phyloP scores from a whole-genome alignment of 2,888 invertebrate species.

The Balanococcus diminutus region DNA sequence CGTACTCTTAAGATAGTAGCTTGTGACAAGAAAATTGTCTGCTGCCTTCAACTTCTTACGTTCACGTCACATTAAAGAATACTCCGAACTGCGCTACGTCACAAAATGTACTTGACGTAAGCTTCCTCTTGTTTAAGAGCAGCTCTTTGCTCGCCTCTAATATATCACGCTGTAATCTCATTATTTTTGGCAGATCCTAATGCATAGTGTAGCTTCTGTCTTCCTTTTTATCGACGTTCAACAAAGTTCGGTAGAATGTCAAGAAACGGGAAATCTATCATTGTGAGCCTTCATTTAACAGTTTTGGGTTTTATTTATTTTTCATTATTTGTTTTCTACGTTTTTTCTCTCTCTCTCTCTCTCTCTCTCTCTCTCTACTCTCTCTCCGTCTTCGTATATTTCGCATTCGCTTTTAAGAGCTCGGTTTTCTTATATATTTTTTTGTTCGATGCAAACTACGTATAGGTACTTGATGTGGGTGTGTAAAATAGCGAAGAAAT shows the following conservation, averaged over 20 bases:
- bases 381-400: not conserved
- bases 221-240: slow-evolving; percentile 43
- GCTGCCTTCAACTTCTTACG: slow-evolving; percentile 50
- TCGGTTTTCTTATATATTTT: not conserved
- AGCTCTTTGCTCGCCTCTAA: slow-evolving; percentile 54
- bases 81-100: slow-evolving; percentile 48
- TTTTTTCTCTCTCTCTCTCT: slow-evolving; percentile 15
- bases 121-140: slow-evolving; percentile 51
- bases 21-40: slow-evolving; percentile 54
- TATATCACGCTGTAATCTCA: slow-evolving; percentile 55
- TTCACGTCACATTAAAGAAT: slow-evolving; percentile 54
- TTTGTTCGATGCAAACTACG: not conserved
- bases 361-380: not conserved
- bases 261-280: slow-evolving; percentile 40
- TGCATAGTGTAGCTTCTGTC: slow-evolving; percentile 48
- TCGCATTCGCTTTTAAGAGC: not conserved
- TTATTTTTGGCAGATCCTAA: slow-evolving; percentile 55
- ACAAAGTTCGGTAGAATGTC: slow-evolving; percentile 17
- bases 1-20: slow-evolving; percentile 46
- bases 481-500: not conserved
- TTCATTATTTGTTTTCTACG: slow-evolving; percentile 38
- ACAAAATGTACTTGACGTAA: slow-evolving; percentile 54
- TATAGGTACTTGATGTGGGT: not conserved
- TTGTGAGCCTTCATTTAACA: slow-evolving; percentile 30
- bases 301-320: slow-evolving; percentile 19